Evolutionary conservation across 2,888 invertebrate genomes (phyloP), one percentile per base, ranked within the genome.

Genomic region (Cephus runcator): DNA sequence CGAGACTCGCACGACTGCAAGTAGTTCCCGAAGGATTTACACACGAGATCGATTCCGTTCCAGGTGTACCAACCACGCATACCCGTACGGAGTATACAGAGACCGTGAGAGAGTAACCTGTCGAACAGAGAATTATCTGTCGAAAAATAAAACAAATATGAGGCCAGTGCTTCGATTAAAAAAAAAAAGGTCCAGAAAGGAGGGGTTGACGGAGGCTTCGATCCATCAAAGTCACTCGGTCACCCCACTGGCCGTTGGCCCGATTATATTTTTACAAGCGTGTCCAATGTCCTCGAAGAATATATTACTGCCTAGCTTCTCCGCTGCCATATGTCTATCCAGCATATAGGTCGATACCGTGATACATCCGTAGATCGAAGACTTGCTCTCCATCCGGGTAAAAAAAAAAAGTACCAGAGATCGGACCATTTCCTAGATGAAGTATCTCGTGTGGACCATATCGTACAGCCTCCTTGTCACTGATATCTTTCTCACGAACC

Each of bases 201-300:
- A 77, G 80, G 84, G 86, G 84, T 84, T 83, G 87, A 85, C 83
- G 84, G 83, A 83, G 85, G 84, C 87, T 87, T 87, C 90, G 88
- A 90, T 91, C 89, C 88, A 91, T 90, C 90, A 90, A 90, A 90
- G 90, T 90, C 90, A 90, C 80, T 86, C 85, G 85, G 83, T 80
- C 78, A 81, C 80, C 71, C 71, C 71, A 33, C 71, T 71, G 31
- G 30, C 33, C 71, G 30, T 33, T 82, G 81, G 83, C 81, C 84
- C 83, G 85, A 85, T 85, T 82, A 85, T 85, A 87, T 86, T 89
- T 88, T 89, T 87, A 89, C 88, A 87, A 89, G 89, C 90, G 88
- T 88, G 90, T 88, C 90, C 89, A 87, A 90, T 89, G 88, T 86
- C 87, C 85, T 88, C 88, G 87, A 87, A 83, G 88, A 89, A 89